Evolutionary conservation across 2,888 invertebrate species (phyloP), one percentile per base, ranked within the genome.

Genomic region (Eupelmus urozonus): DNA sequence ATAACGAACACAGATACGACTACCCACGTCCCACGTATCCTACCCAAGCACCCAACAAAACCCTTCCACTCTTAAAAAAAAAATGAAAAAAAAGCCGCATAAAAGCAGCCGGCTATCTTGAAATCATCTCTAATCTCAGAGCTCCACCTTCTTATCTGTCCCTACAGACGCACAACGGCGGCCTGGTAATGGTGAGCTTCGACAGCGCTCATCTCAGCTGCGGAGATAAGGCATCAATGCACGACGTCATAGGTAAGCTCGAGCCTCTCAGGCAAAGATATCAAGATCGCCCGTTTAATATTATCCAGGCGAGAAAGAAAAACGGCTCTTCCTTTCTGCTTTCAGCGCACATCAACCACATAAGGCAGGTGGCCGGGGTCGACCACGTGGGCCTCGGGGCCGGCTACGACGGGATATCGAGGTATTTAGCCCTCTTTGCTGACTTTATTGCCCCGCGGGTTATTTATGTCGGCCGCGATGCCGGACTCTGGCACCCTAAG

Each of bases 151-250:
- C n/a, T 57, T 69, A 29, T 45, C 59, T 57, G 57, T 53, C 40
- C 45, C 63, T 89, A 66, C 87, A 93, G 93, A 92, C 92, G 82
- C 90, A 91, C 82, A 94, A 93, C 85, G 92, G 92, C 59, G 93
- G 93, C 78, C 89, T 93, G 82, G 92, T 93, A 65, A 94, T 93
- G 93, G 92, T 94, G 70, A 93, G 93, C 82, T 93, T 94, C 87
- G 93, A 92, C 88, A 92, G 91, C 82, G 90, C 91, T 82, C 93
- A 92, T 88, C 91, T 93, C 82, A 93, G 92, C 87, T 91, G 91
- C 84, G 91, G 91, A 78, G 91, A 92, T 82, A 91, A 91, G 84
- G 92, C 93, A 49, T 92, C 91, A 51, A 89, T 93, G 82, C 89
- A 90, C 80, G 92, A 93, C 86, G 92, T 93, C 74, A 92, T 92